Base-by-base conservation (phyloP, 2,113 vertebrate genomes). In the Mionectes macconnelli region DNA sequence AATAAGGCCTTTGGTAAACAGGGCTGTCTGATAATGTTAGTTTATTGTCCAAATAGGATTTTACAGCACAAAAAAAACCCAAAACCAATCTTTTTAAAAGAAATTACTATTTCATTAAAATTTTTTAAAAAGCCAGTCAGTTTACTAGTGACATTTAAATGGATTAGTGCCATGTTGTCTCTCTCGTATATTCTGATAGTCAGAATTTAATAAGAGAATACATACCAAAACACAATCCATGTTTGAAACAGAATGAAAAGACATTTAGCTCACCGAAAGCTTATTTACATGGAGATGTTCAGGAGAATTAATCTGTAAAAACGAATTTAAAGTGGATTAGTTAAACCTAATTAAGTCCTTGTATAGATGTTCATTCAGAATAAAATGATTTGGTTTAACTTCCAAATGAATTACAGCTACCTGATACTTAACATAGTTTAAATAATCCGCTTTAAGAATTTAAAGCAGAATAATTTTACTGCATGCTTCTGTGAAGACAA, bases 371-470 rank as follows among this genome's bases (percentile, higher is more conserved):
- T 95, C 14, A 86, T 92, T 93, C 57, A 74, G 80, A 94, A 80
- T 88, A 93, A 93, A 94, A 92, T 96, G 85, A 96, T 96, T 95
- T 97, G 68, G 79, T 96, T 94, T 96, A 93, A 86, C 79, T 93
- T 92, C 72, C 72, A 83, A 93, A 95, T 96, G 85, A 97, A 66
- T 90, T 90, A 94, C 0, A 3, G 69, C 92, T 94, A 88, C 53
- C 16, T 93, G 37, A 70, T 45, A 86, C 88, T 77, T 96, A 94
- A 95, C 16, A 20, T 83, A 77, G 94, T 95, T 97, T 94, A 92
- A 92, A 86, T 95, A 96, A 97, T 94, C 88, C 78, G 74, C 75
- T 95, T 96, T 83, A 96, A 66, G 84, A 95, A 92, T 89, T 92
- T 92, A 97, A 93, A 89, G 37, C 35, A 63, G 50, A 63, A 74